Evolutionary conservation across 1,140 invertebrate genomes (phyloP).

Genomic region (Drosophila rhopaloa): DNA sequence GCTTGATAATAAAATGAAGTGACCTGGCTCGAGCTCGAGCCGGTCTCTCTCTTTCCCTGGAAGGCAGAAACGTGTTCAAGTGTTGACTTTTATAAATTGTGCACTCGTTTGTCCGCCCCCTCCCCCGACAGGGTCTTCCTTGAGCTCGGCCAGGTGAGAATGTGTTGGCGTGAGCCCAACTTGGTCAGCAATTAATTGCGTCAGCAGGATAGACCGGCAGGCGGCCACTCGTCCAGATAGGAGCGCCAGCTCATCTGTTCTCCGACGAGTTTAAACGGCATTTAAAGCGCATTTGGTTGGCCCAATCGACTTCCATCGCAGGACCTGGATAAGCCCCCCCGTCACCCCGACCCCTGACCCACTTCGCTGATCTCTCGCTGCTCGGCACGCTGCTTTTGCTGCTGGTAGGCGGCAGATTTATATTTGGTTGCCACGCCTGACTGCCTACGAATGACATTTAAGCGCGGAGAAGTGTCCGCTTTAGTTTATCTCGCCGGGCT

Average conservation of each 20-base stretch:
- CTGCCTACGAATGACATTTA: conserved; percentile 67
- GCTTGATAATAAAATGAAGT: conserved; percentile 83
- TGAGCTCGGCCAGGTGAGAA: conserved; percentile 24
- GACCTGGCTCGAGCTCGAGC: conserved; percentile 13
- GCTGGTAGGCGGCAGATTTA: conserved; percentile 50
- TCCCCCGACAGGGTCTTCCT: not conserved
- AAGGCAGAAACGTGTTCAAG: conserved; percentile 76
- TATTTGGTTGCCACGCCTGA: conserved; percentile 63
- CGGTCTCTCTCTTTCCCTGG: conserved; percentile 22
- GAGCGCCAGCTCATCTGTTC: conserved; percentile 13
- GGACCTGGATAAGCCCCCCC: not conserved
- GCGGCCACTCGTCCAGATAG: conserved; percentile 15
- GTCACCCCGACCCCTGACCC: conserved; percentile 6
- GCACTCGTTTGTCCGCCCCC: conserved; percentile 51
- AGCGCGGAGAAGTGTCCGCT: conserved; percentile 36
- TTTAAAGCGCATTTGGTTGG: conserved; percentile 63
- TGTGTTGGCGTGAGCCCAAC: conserved; percentile 70
- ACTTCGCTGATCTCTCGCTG: conserved; percentile 44
- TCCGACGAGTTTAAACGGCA: conserved; percentile 52
- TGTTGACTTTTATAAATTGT: conserved; percentile 83
- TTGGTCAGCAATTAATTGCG: conserved; percentile 78
- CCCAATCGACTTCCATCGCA: conserved; percentile 42
- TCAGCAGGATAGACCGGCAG: conserved; percentile 23
- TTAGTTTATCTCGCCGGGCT: conserved; percentile 62
- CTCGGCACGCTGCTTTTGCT: conserved; percentile 4